Evolutionary conservation across 2,797 vertebrate species (phyloP), one percentile per base, ranked within the genome.

Genomic region (Alosa sapidissima): DNA sequence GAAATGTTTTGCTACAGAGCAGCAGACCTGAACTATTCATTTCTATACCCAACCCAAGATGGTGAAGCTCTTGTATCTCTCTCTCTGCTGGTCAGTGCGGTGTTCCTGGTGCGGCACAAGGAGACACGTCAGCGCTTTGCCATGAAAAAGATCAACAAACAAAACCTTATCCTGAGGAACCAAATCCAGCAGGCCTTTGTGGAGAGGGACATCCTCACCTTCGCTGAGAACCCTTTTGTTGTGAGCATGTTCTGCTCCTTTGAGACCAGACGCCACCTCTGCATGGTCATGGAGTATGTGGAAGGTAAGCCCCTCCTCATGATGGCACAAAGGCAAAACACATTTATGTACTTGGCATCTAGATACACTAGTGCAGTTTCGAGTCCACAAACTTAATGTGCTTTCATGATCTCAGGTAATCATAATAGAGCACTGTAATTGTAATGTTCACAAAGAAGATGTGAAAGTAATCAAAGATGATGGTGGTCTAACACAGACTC

Each of bases 61-160:
- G 9, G 81, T 11, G 33, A 51, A 81, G 49, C 21, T 82, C 81
- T 14, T 52, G 11, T 36, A 13, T 51, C 47, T 82, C 13, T 16
- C 41, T 47, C 13, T 78, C 16, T 21, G 16, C 41, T 21, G 1
- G 72, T 0, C 88, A 99, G 98, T 1, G 97, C 98, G 0, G 98
- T 99, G 81, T 98, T 97, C 86, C 91, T 99, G 88, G 98, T 99
- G 86, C 95, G 98, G 9, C 98, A 99, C 94, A 97, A 95, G 84
- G 96, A 96, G 85, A 98, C 98, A 1, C 95, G 97, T 9, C 98
- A 99, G 84, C 96, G 98, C n/a, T 99, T 99, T 87, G 98, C 98
- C 90, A 97, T 99, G 97, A 99, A 99, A 94, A 99, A 99, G 93
- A 98, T 99, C 93, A 99, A 99, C 95, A 99, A 99, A 85, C 98